Evolutionary conservation across 2,113 vertebrate species (phyloP).

Genomic region (Pardalotus punctatus): DNA sequence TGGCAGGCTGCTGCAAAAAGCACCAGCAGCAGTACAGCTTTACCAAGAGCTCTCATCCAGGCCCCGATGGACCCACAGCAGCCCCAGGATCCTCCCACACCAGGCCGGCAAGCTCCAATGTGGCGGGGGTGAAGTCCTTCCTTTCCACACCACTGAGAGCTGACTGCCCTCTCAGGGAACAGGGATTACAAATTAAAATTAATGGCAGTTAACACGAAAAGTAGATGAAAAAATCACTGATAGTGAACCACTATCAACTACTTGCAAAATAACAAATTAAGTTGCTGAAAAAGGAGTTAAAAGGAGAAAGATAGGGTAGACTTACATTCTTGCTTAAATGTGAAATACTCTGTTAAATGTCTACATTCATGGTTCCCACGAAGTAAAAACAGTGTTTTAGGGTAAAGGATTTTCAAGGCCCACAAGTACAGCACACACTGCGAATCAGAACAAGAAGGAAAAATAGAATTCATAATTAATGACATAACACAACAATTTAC

Average conservation of each 20-base stretch:
- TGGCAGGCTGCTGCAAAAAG: neutral
- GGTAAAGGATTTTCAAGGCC: constrained; percentile 99
- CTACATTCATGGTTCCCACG: constrained; percentile 99
- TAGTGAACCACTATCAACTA: neutral
- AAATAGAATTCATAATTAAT: neutral
- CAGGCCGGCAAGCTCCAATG: neutral
- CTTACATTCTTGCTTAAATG: constrained; percentile 99
- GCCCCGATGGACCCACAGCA: neutral
- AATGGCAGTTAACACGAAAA: neutral
- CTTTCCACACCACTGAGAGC: neutral
- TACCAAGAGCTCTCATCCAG: neutral
- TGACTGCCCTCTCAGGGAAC: neutral
- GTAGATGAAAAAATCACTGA: neutral
- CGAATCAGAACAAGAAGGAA: constrained; percentile 35
- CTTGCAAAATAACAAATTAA: neutral
- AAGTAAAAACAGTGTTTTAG: constrained; percentile 99
- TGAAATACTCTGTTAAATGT: constrained; percentile 99
- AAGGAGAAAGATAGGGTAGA: constrained; percentile 44
- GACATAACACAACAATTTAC: neutral
- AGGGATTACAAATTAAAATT: neutral
- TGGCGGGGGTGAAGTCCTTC: rapidly evolving
- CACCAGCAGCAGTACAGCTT: rapidly evolving
- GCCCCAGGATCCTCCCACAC: neutral
- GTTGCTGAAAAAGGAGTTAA: neutral
- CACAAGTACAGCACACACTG: constrained; percentile 99